phyloP scores from a whole-genome alignment of 1,140 invertebrate genomes.

The Heliconius melpomene region DNA sequence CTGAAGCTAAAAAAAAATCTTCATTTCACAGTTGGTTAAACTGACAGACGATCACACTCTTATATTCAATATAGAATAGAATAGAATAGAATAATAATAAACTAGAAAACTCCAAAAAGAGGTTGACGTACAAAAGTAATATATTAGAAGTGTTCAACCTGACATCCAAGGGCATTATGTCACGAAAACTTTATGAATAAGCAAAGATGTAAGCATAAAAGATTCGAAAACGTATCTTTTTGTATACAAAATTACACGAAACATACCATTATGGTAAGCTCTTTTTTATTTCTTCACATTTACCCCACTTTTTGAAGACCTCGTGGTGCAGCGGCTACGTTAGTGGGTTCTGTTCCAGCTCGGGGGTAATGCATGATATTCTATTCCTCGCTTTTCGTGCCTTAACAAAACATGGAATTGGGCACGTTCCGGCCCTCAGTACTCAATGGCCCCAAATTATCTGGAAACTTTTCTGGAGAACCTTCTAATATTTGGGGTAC shows the following conservation, averaged over 20 bases:
- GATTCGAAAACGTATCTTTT: slow-evolving; percentile 1
- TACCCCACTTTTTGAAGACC: neutral
- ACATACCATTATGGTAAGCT: neutral
- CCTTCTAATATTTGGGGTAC: too few relatives aligned
- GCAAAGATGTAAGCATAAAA: slow-evolving; percentile 10
- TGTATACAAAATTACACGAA: neutral
- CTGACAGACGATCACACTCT: neutral
- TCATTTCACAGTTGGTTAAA: neutral
- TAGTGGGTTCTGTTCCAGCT: neutral
- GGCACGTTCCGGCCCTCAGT: too few relatives aligned
- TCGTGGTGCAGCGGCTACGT: too few relatives aligned
- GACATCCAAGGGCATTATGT: slow-evolving; percentile 12
- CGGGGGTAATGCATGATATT: too few relatives aligned
- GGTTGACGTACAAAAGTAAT: slow-evolving; percentile 8
- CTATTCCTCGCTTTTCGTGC: too few relatives aligned
- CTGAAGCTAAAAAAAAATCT: neutral
- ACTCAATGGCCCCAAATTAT: too few relatives aligned
- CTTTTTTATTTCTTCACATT: neutral
- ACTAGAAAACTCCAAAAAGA: neutral
- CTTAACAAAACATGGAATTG: too few relatives aligned
- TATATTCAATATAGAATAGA: neutral
- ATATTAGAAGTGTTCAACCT: slow-evolving; percentile 1
- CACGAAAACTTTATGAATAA: slow-evolving; percentile 12
- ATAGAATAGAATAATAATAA: neutral
- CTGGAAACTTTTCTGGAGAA: too few relatives aligned